Conservation (phyloP, 2,888 invertebrate genomes). For the Cryptocephalus primarius region DNA sequence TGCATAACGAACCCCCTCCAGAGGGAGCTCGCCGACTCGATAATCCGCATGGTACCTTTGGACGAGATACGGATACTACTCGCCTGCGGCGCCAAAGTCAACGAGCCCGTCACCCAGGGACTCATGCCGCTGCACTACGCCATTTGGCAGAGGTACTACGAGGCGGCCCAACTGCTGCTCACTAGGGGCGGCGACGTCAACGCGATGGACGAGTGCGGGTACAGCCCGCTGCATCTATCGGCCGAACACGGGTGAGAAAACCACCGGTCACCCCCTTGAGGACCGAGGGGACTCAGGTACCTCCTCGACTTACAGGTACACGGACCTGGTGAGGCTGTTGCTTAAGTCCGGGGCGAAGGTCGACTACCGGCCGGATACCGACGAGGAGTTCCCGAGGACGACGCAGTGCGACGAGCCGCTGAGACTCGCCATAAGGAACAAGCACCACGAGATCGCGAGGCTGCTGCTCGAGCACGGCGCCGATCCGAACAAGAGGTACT, state of each 20-base stretch:
- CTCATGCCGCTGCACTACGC: slow-evolving; percentile 86
- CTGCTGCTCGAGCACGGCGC: slow-evolving; percentile 74
- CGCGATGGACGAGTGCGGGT: slow-evolving; percentile 80
- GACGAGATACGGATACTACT: slow-evolving; percentile 79
- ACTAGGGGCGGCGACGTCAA: slow-evolving; percentile 75
- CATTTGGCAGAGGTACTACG: slow-evolving; percentile 74
- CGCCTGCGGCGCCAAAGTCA: slow-evolving; percentile 77
- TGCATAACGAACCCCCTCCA: slow-evolving; percentile 65
- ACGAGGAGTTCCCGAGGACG: slow-evolving; percentile 59
- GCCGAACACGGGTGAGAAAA: slow-evolving; percentile 66
- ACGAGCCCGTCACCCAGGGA: slow-evolving; percentile 75
- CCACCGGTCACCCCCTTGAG: too few relatives aligned
- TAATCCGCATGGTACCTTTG: slow-evolving; percentile 75
- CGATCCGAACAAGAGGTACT: slow-evolving; percentile 81
- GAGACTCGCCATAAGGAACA: slow-evolving; percentile 78
- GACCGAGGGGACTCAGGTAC: neutral
- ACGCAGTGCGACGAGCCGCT: slow-evolving; percentile 78
- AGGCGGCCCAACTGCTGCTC: slow-evolving; percentile 69
- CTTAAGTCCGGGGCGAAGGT: slow-evolving; percentile 70
- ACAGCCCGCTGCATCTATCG: slow-evolving; percentile 83
- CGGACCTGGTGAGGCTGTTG: slow-evolving; percentile 58
- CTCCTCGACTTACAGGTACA: slow-evolving; percentile 39
- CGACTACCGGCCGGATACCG: slow-evolving; percentile 64
- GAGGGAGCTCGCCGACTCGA: slow-evolving; percentile 80
- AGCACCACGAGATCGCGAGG: slow-evolving; percentile 62